Percentiles rank a stretch among this genome's conserved stretches.
phyloP scores from a whole-genome alignment of 2,113 vertebrate species.

The Chlorodrepanis virens region DNA sequence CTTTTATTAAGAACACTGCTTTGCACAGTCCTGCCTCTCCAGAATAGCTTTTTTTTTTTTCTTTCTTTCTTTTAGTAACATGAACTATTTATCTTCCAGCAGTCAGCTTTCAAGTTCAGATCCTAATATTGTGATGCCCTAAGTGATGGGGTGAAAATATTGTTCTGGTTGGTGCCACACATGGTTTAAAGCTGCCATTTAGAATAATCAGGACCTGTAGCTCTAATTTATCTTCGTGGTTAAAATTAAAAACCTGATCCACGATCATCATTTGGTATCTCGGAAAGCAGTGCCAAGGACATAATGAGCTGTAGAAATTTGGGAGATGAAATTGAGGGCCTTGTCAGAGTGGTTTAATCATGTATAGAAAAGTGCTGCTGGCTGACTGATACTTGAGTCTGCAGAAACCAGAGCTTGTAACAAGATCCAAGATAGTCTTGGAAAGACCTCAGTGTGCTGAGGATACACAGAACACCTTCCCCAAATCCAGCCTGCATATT shows the following conservation, averaged over 20 bases:
- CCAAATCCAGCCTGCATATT: not conserved
- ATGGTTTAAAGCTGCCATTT: slow-evolving; percentile 16
- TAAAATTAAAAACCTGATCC: slow-evolving; percentile 33
- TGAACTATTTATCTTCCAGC: not conserved
- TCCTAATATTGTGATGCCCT: not conserved
- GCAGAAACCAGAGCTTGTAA: slow-evolving; percentile 31
- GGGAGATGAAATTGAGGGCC: slow-evolving; percentile 4
- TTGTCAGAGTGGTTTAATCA: slow-evolving; percentile 41
- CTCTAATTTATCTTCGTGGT: not conserved
- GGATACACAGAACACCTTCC: not conserved
- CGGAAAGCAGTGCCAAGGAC: not conserved
- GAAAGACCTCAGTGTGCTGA: not conserved
- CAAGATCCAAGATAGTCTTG: not conserved
- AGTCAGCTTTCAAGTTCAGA: not conserved
- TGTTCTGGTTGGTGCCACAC: slow-evolving; percentile 8
- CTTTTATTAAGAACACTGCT: not conserved
- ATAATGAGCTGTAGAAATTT: slow-evolving; percentile 51
- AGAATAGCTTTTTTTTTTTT: not conserved
- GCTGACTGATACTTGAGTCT: not conserved
- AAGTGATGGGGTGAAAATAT: not conserved
- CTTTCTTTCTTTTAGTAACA: not conserved
- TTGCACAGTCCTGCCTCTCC: not conserved
- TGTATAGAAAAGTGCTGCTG: not conserved
- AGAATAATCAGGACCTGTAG: not conserved
- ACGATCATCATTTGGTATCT: not conserved